Conservation (phyloP, 2,797 vertebrate genomes). For the Pseudomugil gertrudae region DNA sequence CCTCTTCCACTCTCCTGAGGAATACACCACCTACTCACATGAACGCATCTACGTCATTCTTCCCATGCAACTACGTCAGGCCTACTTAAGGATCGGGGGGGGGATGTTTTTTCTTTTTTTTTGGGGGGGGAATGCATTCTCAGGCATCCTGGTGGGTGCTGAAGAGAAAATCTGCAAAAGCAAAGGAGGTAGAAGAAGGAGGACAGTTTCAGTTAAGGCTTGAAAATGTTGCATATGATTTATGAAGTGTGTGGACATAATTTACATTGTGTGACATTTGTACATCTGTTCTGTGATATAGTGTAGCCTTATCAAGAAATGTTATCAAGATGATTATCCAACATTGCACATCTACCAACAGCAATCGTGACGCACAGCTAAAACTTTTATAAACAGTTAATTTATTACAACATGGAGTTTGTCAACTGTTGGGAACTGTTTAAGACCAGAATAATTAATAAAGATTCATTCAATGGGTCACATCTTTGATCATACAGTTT, state of each 20-base stretch:
- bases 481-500: neutral
- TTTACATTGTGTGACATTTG: neutral
- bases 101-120: neutral
- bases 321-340: neutral
- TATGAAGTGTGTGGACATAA: neutral
- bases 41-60: conserved; percentile 72
- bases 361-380: neutral
- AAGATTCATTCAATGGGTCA: neutral
- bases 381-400: neutral
- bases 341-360: neutral
- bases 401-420: no score
- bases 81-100: conserved; percentile 55
- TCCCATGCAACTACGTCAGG: conserved; percentile 61
- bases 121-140: conserved; percentile 36
- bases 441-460: neutral
- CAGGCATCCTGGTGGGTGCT: conserved; percentile 39
- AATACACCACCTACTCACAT: conserved; percentile 60
- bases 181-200: conserved; percentile 1
- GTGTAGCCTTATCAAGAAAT: neutral
- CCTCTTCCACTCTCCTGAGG: conserved; percentile 36
- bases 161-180: conserved; percentile 6
- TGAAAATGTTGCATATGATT: neutral
- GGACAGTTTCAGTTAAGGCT: neutral
- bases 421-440: no score
- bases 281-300: neutral